Percentiles rank a stretch among this genome's conserved stretches.
These are phyloP conservation scores for Limnephilus lunatus DNA, from an alignment of 2,888 invertebrate species.

Conservation along the genomic window DNA sequence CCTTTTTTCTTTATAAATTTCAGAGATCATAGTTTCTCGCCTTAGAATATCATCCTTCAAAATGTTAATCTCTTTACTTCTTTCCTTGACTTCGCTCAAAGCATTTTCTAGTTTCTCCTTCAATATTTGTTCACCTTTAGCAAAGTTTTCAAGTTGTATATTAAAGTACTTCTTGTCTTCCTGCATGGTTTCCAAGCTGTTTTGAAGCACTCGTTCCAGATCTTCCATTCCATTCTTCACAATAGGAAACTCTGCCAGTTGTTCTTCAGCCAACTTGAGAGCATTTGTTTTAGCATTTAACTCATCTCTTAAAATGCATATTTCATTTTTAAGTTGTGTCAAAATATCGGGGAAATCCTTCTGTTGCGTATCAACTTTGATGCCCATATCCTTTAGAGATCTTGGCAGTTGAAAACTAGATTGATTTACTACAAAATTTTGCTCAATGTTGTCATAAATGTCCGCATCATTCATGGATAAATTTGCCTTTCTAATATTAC, in stretches of 20 bases:
- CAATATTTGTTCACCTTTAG: constrained; percentile 76
- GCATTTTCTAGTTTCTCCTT: constrained; percentile 79
- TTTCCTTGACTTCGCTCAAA: constrained; percentile 77
- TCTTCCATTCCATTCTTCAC: constrained; percentile 76
- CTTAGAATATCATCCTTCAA: constrained; percentile 78
- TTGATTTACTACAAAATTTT: constrained; percentile 69
- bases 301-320: constrained; percentile 77
- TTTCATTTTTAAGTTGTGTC: constrained; percentile 75
- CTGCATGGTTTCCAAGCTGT: constrained; percentile 76
- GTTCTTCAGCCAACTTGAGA: constrained; percentile 77
- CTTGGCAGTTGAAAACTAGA: constrained; percentile 69
- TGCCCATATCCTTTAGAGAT: constrained; percentile 77
- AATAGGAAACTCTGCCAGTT: constrained; percentile 76
- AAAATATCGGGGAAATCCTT: constrained; percentile 75
- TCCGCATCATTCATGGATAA: constrained; percentile 70
- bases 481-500: constrained; percentile 65
- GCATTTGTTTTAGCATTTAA: constrained; percentile 77
- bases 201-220: constrained; percentile 74
- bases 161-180: constrained; percentile 79
- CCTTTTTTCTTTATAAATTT: constrained; percentile 78
- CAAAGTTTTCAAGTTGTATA: constrained; percentile 76
- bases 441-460: constrained; percentile 67
- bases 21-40: constrained; percentile 78
- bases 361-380: constrained; percentile 74
- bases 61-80: constrained; percentile 76